A percentile compares a stretch with the other conserved stretches of the same genome.
Evolutionary conservation across 2,797 vertebrate species (phyloP).

Genomic region (Lacerta bilineata): DNA sequence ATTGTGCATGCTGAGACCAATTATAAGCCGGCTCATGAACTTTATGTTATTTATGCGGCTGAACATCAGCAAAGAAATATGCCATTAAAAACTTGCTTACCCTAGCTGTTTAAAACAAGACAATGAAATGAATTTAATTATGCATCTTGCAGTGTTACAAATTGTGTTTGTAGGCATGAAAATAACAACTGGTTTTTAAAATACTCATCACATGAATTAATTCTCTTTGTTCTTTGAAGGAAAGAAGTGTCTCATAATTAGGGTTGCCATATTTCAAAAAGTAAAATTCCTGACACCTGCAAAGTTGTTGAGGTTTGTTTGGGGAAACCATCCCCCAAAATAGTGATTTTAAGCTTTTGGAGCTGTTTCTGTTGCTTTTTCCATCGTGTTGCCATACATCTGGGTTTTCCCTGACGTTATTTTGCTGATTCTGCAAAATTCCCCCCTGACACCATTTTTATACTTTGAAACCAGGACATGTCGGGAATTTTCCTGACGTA

Average conservation of each 20-base stretch:
- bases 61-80: neutral
- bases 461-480: too few species aligned
- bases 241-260: constrained; percentile 68
- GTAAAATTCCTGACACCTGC: too few species aligned
- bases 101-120: neutral
- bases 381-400: too few species aligned
- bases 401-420: too few species aligned
- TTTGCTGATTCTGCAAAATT: too few species aligned
- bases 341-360: too few species aligned
- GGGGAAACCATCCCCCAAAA: too few species aligned
- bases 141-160: constrained; percentile 3
- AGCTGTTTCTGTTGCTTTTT: too few species aligned
- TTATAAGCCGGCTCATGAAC: neutral
- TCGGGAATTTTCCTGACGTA: too few species aligned
- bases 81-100: neutral
- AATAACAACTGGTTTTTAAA: constrained; percentile 70
- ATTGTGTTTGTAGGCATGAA: constrained; percentile 31
- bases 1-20: neutral
- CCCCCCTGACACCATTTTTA: too few species aligned
- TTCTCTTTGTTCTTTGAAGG: constrained; percentile 71
- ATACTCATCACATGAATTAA: constrained; percentile 67
- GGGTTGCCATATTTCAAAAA: neutral
- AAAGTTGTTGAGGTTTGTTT: too few species aligned
- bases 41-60: neutral
- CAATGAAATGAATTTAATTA: neutral